Conservation (phyloP, 2,797 vertebrate species). For the Sandelia bainsii region DNA sequence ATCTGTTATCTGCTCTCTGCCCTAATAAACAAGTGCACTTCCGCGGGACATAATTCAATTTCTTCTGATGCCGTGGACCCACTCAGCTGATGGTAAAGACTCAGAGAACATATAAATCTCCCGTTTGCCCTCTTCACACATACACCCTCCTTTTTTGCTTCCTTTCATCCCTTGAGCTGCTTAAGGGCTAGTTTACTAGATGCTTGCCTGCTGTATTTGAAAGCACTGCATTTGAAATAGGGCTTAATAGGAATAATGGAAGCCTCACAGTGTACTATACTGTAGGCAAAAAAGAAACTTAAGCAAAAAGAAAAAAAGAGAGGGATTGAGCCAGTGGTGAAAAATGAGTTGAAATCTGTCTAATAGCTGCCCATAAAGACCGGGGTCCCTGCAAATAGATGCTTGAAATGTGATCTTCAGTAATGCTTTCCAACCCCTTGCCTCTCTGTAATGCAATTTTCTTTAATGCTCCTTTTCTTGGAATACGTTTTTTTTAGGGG, state of each 20-base stretch:
- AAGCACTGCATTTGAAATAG: constrained; percentile 68
- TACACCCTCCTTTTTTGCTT: constrained; percentile 40
- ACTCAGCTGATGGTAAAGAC: constrained; percentile 77
- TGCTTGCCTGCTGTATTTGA: constrained; percentile 54
- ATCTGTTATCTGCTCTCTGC: constrained; percentile 67
- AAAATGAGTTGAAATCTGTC: constrained; percentile 76
- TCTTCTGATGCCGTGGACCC: constrained; percentile 74
- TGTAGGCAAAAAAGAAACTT: constrained; percentile 46
- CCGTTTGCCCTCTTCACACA: constrained; percentile 71
- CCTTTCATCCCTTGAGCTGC: constrained; percentile 41
- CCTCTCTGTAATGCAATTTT: constrained; percentile 74
- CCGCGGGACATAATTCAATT: constrained; percentile 77
- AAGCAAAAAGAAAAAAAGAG: constrained; percentile 22
- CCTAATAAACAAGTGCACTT: constrained; percentile 79
- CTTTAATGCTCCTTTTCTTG: constrained; percentile 72
- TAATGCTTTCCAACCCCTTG: constrained; percentile 68
- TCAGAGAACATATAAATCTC: constrained; percentile 72
- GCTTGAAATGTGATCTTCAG: constrained; percentile 76
- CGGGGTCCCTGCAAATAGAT: constrained; percentile 69
- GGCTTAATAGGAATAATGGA: constrained; percentile 64
- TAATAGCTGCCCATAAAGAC: constrained; percentile 75
- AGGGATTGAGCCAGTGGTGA: constrained; percentile 52
- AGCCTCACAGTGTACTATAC: constrained; percentile 31
- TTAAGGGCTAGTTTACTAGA: constrained; percentile 44
- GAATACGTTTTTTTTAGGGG: constrained; percentile 52